Percentiles rank a stretch among this genome's conserved stretches.
These are phyloP conservation scores for Brachyhypopomus occidentalis DNA, from an alignment of 2,113 vertebrate genomes.

Conservation along the genomic window DNA sequence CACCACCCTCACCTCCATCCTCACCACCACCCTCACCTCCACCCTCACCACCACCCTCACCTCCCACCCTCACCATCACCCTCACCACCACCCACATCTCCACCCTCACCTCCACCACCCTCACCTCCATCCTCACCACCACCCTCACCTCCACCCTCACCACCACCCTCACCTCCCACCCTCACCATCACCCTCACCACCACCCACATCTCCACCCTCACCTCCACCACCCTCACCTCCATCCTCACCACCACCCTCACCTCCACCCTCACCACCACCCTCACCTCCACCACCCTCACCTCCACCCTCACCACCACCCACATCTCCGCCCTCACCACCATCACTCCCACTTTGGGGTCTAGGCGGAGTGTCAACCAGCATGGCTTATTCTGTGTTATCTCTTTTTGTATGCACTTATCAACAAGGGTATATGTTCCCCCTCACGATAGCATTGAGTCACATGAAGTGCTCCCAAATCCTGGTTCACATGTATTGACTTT, in stretches of 20 bases:
- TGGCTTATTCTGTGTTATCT: slow-evolving; percentile 13
- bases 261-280: too few species aligned
- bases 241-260: background rate
- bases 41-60: background rate
- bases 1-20: too few species aligned
- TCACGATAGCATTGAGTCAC: slow-evolving; percentile 26
- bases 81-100: background rate
- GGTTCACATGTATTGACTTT: slow-evolving; percentile 14
- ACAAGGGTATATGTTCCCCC: background rate
- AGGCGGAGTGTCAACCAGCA: background rate
- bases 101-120: too few species aligned
- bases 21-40: too few species aligned
- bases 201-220: background rate
- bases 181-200: too few species aligned
- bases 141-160: too few species aligned
- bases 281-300: background rate
- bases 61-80: background rate
- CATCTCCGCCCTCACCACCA: background rate
- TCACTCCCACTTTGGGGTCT: background rate
- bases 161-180: background rate
- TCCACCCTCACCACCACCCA: too few species aligned
- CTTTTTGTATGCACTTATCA: slow-evolving; percentile 10
- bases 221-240: too few species aligned
- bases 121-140: background rate
- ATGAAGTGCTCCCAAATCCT: slow-evolving; percentile 18